Base-by-base conservation (phyloP, 2,113 vertebrate genomes). In the Microcebus jonahi region DNA sequence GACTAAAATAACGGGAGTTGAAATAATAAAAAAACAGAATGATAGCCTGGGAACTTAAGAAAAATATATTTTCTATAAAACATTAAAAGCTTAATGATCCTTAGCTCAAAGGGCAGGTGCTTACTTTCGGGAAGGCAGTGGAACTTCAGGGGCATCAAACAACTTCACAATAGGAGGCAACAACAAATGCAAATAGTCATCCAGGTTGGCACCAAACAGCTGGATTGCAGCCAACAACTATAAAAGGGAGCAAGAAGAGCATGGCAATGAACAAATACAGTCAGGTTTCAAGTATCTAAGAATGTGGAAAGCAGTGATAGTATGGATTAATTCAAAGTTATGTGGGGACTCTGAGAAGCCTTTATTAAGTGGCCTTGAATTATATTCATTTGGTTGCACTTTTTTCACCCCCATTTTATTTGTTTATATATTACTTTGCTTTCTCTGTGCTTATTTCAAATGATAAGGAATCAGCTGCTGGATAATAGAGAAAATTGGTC, bases 121-220 rank as follows among this genome's bases (percentile, higher is more conserved):
- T 99, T 98, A 99, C 99, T 99, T 99, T 98, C 99, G 99, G 31
- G 99, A 99, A 73, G 98, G 98, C 65, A 99, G 96, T 0, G 99
- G 99, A 14, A 99, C 99, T 92, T 99, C 99, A 0, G 99, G 98
- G 45, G 99, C 99, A 97, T 99, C 99, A 96, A 99, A 99, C 0
- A 99, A 98, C 97, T 99, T 99, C 83, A 99, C 99, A 71, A 99
- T 99, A 5, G 99, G 99, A 94, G 99, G 99, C 97, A 99, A 98
- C 76, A 99, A 96, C 97, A 99, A 98, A 96, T 99, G 99, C 76
- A 99, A 99, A 97, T 99, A 99, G 98, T 99, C 99, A 10, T 99
- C 99, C 91, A 99, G 97, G 98, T 99, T 99, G 94, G 99, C 99
- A 36, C 99, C 99, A 91, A 99, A 99, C 96, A 99, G 99, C 98